Evolutionary conservation across 2,888 invertebrate species (phyloP).

Genomic region (Sycophila texana): DNA sequence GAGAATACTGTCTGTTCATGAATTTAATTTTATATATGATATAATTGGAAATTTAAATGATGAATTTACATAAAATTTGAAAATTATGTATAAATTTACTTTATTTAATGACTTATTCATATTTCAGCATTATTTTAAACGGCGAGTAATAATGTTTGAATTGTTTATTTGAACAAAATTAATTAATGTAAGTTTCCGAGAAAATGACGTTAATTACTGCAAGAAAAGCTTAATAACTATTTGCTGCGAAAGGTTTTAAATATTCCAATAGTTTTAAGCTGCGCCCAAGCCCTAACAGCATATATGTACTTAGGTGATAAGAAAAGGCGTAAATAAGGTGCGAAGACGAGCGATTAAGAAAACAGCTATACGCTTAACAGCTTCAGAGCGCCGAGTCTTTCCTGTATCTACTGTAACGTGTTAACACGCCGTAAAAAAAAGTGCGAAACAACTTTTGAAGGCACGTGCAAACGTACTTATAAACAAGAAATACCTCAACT

Average conservation of each 20-base stretch:
- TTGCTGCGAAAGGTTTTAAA: not conserved
- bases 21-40: too few species aligned
- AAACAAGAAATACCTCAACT: too few species aligned
- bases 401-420: not conserved
- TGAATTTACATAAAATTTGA: too few species aligned
- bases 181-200: too few species aligned
- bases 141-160: too few species aligned
- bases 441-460: not conserved
- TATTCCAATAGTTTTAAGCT: not conserved
- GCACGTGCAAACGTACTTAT: not conserved
- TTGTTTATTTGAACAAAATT: too few species aligned
- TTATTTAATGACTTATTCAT: too few species aligned
- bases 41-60: too few species aligned
- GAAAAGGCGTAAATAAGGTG: slow-evolving; percentile 12
- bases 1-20: too few species aligned
- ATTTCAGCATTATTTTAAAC: too few species aligned
- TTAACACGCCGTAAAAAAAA: not conserved
- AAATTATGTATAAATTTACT: too few species aligned
- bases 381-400: not conserved
- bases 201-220: too few species aligned
- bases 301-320: not conserved
- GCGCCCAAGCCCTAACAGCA: not conserved
- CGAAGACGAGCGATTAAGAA: not conserved
- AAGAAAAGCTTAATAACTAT: not conserved
- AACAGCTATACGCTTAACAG: not conserved